Evolutionary conservation across 2,797 vertebrate genomes (phyloP).

Genomic region (Eremophila alpestris): DNA sequence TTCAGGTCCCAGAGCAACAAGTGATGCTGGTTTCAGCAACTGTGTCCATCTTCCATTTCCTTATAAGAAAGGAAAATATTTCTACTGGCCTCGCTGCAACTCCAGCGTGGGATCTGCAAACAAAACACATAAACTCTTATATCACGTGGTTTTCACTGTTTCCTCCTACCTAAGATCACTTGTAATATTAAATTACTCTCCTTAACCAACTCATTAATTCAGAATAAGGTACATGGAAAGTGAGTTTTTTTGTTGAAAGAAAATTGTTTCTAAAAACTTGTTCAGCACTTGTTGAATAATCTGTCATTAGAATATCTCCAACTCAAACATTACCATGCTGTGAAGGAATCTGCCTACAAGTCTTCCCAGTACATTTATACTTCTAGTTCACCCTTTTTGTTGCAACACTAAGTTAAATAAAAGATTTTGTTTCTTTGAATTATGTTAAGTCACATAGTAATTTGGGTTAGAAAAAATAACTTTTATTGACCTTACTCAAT

Average conservation of each 20-base stretch:
- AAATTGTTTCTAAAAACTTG: background rate
- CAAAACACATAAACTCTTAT: background rate
- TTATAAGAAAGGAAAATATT: background rate
- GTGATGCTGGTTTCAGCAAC: background rate
- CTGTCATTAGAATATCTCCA: background rate
- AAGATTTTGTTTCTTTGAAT: background rate
- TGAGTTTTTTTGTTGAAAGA: background rate
- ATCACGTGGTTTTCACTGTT: background rate
- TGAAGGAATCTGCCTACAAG: background rate
- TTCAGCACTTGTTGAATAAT: background rate
- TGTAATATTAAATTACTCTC: background rate
- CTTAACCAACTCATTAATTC: background rate
- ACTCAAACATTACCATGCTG: background rate
- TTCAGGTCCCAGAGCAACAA: background rate
- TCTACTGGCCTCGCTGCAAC: background rate
- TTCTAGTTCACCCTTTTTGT: background rate
- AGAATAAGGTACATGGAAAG: background rate
- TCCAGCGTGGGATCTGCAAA: background rate
- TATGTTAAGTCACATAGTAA: background rate
- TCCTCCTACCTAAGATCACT: background rate
- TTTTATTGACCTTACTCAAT: background rate
- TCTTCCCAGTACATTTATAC: background rate
- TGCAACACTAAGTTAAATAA: background rate
- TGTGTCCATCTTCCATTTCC: background rate
- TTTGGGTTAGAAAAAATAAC: background rate